Percentiles rank a stretch among this genome's conserved stretches.
Conservation (phyloP, 1,140 invertebrate species). For the Euschistus heros region DNA sequence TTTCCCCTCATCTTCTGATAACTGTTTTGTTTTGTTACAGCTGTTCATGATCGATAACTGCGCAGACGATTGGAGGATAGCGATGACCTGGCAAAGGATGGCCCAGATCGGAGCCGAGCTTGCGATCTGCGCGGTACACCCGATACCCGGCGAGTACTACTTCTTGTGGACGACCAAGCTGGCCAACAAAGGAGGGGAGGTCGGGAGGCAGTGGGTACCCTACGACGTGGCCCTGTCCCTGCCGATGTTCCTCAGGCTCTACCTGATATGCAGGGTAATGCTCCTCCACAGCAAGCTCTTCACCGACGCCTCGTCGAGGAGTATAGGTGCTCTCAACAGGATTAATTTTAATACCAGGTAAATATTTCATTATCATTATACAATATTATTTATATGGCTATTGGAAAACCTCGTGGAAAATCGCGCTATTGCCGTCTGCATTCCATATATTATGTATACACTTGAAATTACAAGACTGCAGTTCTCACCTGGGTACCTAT, state of each 20-base stretch:
- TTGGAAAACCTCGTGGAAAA: too few species aligned
- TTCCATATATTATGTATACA: too few species aligned
- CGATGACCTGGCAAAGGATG: slow-evolving; percentile 95
- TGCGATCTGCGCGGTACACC: slow-evolving; percentile 90
- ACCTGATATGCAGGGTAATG: slow-evolving; percentile 99
- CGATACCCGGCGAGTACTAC: slow-evolving; percentile 89
- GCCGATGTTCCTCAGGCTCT: slow-evolving; percentile 98
- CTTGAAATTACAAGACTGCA: too few species aligned
- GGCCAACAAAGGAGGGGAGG: slow-evolving; percentile 78
- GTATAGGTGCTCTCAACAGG: slow-evolving; percentile 87
- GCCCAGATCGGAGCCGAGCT: slow-evolving; percentile 87
- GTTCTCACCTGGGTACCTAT: too few species aligned
- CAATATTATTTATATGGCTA: not conserved
- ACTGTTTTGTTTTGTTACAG: slow-evolving; percentile 43
- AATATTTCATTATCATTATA: slow-evolving; percentile 18
- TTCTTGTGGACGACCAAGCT: slow-evolving; percentile 94
- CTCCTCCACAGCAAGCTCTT: slow-evolving; percentile 97
- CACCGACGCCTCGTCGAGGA: slow-evolving; percentile 90
- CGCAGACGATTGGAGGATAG: slow-evolving; percentile 99
- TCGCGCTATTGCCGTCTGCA: too few species aligned
- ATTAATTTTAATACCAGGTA: slow-evolving; percentile 97
- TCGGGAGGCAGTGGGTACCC: slow-evolving; percentile 73
- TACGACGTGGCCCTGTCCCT: slow-evolving; percentile 93
- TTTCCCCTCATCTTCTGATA: too few species aligned
- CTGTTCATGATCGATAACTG: slow-evolving; percentile 99